Evolutionary conservation across 2,888 invertebrate genomes (phyloP), one percentile per base, ranked within the genome.

Genomic region (Catocala sponsa): DNA sequence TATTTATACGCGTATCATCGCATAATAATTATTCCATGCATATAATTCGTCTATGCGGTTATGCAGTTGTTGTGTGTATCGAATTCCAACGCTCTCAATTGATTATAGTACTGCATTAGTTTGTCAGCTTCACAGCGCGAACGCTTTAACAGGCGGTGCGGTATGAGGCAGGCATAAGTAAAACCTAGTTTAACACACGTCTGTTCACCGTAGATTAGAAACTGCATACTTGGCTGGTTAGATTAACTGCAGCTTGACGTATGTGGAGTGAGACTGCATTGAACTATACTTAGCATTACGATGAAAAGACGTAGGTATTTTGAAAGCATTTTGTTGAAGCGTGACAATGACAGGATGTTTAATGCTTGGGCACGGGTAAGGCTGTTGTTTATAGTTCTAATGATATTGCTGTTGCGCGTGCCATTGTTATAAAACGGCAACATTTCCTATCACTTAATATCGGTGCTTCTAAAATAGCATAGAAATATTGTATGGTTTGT

Each of bases 211-310:
- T 53, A 54, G 48, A 74, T 66, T 69, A 72, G 65, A 65, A 76
- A 70, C 51, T 68, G 54, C 74, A 73, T 70, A 67, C 60, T 63
- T 64, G 69, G 69, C 65, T 74, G 74, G 60, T n/a, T 64, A 59
- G 62, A 70, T 74, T 79, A 72, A 76, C 59, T 72, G 71, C 72
- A 63, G 69, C 64, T 74, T 72, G 74, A 74, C 55, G 74, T 79
- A 82, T 82, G 72, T 83, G 79, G 83, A 84, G 76, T 84, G 82
- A 72, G 72, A 84, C 82, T 69, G 50, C 47, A 55, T 59, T 57
- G 55, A 68, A 68, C 68, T 72, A 73, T 71, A 72, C 72, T 68
- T 69, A 73, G 25, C 61, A 72, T 75, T 80, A 69, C 59, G 63
- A 72, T 63, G 74, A 74, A 78, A 76, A 72, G 70, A 76, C 67